phyloP scores from a whole-genome alignment of 35 echinoderm and acorn worm species.

The Anneissia japonica region DNA sequence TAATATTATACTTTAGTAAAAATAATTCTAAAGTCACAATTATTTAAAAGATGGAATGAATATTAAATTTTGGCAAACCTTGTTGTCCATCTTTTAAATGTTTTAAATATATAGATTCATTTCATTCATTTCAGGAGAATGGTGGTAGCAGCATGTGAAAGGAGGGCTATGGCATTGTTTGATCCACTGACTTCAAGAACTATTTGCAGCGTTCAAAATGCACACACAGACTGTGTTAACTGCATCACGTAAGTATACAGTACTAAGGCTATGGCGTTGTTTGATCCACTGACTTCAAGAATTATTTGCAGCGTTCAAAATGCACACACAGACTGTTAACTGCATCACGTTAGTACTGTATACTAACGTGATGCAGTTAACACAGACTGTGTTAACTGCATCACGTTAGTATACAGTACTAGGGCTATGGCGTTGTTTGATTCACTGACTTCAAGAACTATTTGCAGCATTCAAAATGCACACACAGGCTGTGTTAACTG shows the following conservation, averaged over 20 bases:
- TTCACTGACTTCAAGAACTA: constrained; percentile 6
- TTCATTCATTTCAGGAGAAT: constrained; percentile 43
- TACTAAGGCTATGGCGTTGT: constrained; percentile 71
- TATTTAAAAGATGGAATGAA: no score
- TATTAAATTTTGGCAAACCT: no score
- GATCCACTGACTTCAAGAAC: constrained; percentile 69
- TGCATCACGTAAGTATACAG: constrained; percentile 69
- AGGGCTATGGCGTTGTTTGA: no score
- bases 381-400: no score
- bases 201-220: constrained; percentile 64
- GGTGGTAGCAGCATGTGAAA: constrained; percentile 89
- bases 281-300: constrained; percentile 70
- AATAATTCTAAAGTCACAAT: no score
- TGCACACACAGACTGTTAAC: no score
- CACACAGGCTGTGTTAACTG: constrained; percentile 88
- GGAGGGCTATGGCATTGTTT: constrained; percentile 72
- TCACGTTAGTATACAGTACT: no score
- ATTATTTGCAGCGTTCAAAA: constrained; percentile 14
- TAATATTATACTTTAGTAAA: no score
- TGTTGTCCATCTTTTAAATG: no score
- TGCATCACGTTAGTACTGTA: no score
- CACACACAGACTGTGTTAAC: constrained; percentile 88
- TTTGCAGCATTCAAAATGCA: constrained; percentile 62
- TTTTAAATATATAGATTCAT: no score
- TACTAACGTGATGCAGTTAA: no score